A percentile compares a stretch with the other conserved stretches of the same genome.
These are phyloP conservation scores for Scotopteryx bipunctaria DNA, from an alignment of 2,888 invertebrate genomes.

Conservation along the genomic window DNA sequence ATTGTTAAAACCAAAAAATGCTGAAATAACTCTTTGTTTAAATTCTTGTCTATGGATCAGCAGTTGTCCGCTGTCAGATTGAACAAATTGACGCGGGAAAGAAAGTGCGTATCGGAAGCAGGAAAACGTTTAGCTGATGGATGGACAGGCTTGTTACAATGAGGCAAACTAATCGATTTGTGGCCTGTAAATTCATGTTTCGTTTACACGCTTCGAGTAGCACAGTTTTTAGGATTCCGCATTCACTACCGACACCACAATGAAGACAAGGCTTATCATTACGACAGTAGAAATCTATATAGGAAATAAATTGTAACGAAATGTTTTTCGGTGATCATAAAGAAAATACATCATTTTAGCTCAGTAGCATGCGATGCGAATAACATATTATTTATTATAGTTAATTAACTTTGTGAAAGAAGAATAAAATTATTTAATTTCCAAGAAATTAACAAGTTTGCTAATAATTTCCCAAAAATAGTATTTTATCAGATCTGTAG, in stretches of 20 bases:
- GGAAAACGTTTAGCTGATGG: constrained; percentile 24
- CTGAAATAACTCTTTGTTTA: too few relatives aligned
- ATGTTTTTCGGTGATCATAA: too few relatives aligned
- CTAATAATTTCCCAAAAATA: neutral
- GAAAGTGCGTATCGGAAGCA: constrained; percentile 34
- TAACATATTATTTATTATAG: too few relatives aligned
- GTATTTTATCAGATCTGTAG: neutral
- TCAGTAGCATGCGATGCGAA: too few relatives aligned
- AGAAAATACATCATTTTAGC: too few relatives aligned
- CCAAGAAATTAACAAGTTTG: neutral
- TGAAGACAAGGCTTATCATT: too few relatives aligned
- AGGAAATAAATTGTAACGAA: too few relatives aligned
- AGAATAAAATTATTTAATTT: too few relatives aligned
- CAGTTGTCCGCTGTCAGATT: constrained; percentile 20
- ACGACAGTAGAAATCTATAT: too few relatives aligned
- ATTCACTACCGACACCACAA: too few relatives aligned
- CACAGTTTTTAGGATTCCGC: constrained; percentile 21
- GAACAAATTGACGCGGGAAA: constrained; percentile 24
- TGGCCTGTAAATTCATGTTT: constrained; percentile 14
- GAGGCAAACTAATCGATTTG: constrained; percentile 28
- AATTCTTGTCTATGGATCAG: constrained; percentile 5
- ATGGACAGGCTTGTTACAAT: constrained; percentile 14
- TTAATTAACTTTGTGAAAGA: too few relatives aligned
- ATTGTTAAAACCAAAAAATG: too few relatives aligned
- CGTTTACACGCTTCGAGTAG: constrained; percentile 26